Base-by-base conservation (phyloP, 2,113 vertebrate genomes). In the pig (Sus scrofa) region DNA sequence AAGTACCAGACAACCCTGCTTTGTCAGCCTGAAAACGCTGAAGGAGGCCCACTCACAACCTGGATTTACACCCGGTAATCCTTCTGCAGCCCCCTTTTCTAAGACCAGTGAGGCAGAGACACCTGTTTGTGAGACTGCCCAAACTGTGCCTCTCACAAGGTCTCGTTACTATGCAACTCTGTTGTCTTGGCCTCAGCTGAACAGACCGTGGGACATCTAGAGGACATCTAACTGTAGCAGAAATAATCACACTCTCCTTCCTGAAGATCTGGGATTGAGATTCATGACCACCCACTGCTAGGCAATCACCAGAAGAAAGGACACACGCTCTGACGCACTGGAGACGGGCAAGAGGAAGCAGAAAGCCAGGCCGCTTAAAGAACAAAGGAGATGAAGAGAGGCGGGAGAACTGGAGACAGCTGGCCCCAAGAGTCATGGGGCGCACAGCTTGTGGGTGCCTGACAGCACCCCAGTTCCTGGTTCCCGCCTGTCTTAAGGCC, bases 281-380 rank as follows among this genome's bases (percentile, higher is more conserved):
- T 39, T 84, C 22, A 90, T 94, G 26, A 81, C 32, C 15, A 20
- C 88, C 73, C n/a, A 56, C 30, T n/a, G 60, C 54, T 58, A 78
- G 71, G 32, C 34, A 62, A 30, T 88, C 68, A 81, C 54, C 54
- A 71, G 50, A 84, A 78, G 16, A 75, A 91, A 95, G 62, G 54
- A 83, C 30, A 67, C 3, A 68, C 3, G 39, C 65, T 78, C 58
- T 56, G 58, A 67, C 73, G n/a, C 27, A 89, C 67, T 70, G 7
- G 24, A n/a, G 84, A 78, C 22, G 73, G 77, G 54, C 50, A 95
- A 95, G 68, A 62, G 12, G 56, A 96, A 96, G 44, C 2, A 95
- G 67, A 93, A 91, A 60, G 62, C 24, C n/a, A 89, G 54, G 16
- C 18, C 92, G 44, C 54, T 63, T 54, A 91, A 27, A 95, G 37